phyloP scores from a whole-genome alignment of 1,140 invertebrate species.

The Listronotus oregonensis region DNA sequence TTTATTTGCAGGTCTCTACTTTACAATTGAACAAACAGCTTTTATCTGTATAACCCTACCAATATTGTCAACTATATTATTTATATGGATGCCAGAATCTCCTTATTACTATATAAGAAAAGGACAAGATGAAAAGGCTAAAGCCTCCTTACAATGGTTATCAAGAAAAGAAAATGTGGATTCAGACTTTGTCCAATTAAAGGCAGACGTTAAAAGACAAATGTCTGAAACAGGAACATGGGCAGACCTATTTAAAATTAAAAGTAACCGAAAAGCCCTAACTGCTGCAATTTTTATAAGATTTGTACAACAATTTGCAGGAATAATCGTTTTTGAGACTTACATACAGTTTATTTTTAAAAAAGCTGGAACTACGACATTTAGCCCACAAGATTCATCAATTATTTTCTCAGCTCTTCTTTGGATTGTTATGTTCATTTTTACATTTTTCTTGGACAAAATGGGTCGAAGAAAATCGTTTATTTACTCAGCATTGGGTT shows the following conservation, averaged over 20 bases:
- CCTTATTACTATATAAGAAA: conserved; percentile 48
- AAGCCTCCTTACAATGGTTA: conserved; percentile 57
- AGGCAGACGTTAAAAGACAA: conserved; percentile 40
- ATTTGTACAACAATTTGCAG: conserved; percentile 41
- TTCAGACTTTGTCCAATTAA: conserved; percentile 39
- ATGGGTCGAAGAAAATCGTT: conserved; percentile 31
- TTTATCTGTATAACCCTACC: conserved; percentile 13
- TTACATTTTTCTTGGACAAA: conserved; percentile 59
- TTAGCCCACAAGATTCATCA: conserved; percentile 53
- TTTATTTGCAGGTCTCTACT: conserved; percentile 47
- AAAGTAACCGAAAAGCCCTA: conserved; percentile 45
- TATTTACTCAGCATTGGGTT: conserved; percentile 25
- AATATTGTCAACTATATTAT: conserved; percentile 18
- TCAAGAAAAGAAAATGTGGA: conserved; percentile 39
- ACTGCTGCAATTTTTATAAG: conserved; percentile 40
- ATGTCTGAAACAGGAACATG: conserved; percentile 37
- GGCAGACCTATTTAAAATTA: conserved; percentile 39
- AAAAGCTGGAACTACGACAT: conserved; percentile 33
- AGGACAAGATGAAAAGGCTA: conserved; percentile 40
- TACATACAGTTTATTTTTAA: conserved; percentile 43
- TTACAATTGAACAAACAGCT: conserved; percentile 13
- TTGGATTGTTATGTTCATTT: conserved; percentile 64
- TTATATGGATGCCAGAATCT: conserved; percentile 46
- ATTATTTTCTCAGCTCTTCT: conserved; percentile 64
- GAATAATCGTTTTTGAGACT: conserved; percentile 35